Base-by-base conservation (phyloP, 1,140 invertebrate genomes). In the Ooceraea biroi region DNA sequence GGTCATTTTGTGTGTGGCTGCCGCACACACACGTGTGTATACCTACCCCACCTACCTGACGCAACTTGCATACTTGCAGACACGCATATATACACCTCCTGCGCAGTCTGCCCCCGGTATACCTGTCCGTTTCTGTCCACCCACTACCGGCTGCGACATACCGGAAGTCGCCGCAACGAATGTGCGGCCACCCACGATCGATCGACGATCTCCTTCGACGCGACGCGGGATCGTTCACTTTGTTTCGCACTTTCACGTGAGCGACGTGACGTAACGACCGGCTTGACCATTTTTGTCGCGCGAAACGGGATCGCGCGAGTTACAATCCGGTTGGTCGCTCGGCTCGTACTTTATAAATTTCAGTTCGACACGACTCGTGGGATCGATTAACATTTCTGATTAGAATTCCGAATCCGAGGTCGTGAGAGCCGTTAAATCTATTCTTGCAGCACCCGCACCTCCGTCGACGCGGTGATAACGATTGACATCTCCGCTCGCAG, bases 131-230 rank as follows among this genome's bases (percentile, higher is more conserved):
- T 73, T 57, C 76, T 71, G 61, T 86, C 52, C 55, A 36, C 36
- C 44, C 66, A 36, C 55, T 57, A 17, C 27, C 36, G 82, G 72
- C 57, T 19, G n/a, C 27, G 55, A 60, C 60, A 30, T 55, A 50
- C 58, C 82, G 76, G 69, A 88, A 85, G 69, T 88, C 69, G 57
- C 46, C 27, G 44, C 50, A 57, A 65, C 82, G 78, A 86, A 86
- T 48, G 55, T 44, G 66, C 84, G 84, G 46, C 78, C 71, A 76
- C 50, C 58, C 50, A 83, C 57, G 65, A 65, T 83, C 85, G 57
- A 87, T 77, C 65, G 72, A 69, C 61, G 44, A 83, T 87, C 85
- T 55, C 57, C 41, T 36, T 55, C 48, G 63, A 30, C 12, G 41
- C 22, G 63, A 78, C 61, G 36, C 36, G 22, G 27, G 17, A 78